Evolutionary conservation across 2,888 invertebrate genomes (phyloP), one percentile per base, ranked within the genome.

Genomic region (Noctua comes): DNA sequence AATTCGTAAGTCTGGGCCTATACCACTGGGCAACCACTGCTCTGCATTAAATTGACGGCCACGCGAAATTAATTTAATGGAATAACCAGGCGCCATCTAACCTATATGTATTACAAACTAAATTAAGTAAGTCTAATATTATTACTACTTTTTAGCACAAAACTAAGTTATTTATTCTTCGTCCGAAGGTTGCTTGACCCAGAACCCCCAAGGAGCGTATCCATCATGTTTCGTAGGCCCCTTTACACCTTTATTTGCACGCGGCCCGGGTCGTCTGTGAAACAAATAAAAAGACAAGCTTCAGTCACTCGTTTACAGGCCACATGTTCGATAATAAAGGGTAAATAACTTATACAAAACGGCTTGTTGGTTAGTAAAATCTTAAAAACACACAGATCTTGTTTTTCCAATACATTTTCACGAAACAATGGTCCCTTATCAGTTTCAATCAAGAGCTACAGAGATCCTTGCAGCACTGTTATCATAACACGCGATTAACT

Each of bases 211-310:
- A 0, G 98, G 98, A 4, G 98, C 98, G 89, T 97, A 97, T 43
- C 97, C 97, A 79, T 97, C 97, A 84, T 97, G 96, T 87, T 97
- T 97, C 2, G 97, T 97, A 0, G 98, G 98, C 98, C 98, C 84
- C 98, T 94, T 94, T 98, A 98, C 64, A 98, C 98, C 93, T 98
- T 98, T 84, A 98, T 98, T 94, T 98, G 98, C 2, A 98, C 98
- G 73, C 98, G 94, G 5, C 97, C 97, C 24, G 97, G 95, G 84
- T 97, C 97, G 88, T 97, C 97, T 97, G 92, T 46, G 11, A 70
- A 73, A 79, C 51, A 86, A 73, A 78, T 57, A 48, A 72, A 48
- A 65, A 21, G n/a, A n/a, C n/a, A n/a, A n/a, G n/a, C n/a, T n/a
- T n/a, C n/a, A n/a, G n/a, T n/a, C n/a, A n/a, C n/a, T n/a, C n/a